Conservation (phyloP, 2,888 invertebrate species). For the Stictocephala bisonia region DNA sequence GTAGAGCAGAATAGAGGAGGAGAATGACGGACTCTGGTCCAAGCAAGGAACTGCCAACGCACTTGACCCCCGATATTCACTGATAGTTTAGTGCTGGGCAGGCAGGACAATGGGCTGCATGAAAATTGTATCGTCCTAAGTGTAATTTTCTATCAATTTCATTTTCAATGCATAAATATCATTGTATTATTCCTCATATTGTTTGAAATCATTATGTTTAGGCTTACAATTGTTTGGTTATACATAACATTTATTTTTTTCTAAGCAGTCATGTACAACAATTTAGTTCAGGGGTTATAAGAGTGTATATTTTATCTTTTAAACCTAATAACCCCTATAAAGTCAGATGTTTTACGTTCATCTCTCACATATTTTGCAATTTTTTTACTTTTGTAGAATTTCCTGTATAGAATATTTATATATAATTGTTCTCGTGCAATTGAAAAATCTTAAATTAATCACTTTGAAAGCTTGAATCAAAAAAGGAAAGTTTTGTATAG, state of each 20-base stretch:
- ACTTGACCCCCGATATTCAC: not conserved
- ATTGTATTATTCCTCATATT: slow-evolving; percentile 26
- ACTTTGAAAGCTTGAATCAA: slow-evolving; percentile 26
- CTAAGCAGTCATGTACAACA: no score
- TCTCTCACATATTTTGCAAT: slow-evolving; percentile 42
- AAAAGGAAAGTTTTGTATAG: slow-evolving; percentile 35
- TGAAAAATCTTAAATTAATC: slow-evolving; percentile 26
- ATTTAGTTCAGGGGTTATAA: no score
- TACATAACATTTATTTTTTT: not conserved
- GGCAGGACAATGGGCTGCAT: no score
- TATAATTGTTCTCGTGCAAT: slow-evolving; percentile 34
- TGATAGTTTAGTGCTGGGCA: slow-evolving; percentile 12
- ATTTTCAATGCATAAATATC: no score
- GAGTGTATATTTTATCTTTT: no score
- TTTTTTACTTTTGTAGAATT: slow-evolving; percentile 35
- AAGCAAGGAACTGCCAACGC: slow-evolving; percentile 38
- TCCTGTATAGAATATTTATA: slow-evolving; percentile 20
- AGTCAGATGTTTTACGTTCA: no score
- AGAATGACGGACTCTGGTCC: slow-evolving; percentile 10
- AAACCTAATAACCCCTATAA: no score
- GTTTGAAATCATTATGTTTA: slow-evolving; percentile 23
- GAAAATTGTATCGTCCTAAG: slow-evolving; percentile 28
- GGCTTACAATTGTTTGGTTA: no score
- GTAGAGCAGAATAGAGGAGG: slow-evolving; percentile 45
- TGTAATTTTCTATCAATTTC: slow-evolving; percentile 24